Evolutionary conservation across 2,888 invertebrate species (phyloP), one percentile per base, ranked within the genome.

Genomic region (Ypsolopha sequella): DNA sequence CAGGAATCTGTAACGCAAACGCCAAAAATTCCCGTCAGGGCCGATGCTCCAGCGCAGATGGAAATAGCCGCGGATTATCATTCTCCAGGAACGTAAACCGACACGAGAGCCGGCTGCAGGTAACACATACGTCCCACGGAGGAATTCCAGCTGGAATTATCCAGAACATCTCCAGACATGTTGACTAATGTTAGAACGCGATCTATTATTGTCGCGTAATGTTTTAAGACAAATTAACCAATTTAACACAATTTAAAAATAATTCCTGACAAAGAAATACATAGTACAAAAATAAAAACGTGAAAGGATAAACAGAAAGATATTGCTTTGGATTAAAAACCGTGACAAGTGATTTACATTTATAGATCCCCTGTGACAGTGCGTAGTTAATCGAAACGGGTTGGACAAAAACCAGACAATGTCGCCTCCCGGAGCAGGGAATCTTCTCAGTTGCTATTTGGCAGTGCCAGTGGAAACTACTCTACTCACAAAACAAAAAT

Each of bases 41-140:
- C 49, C 61, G 59, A 59, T 59, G 60, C 58, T 63, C 60, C 60
- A 66, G 61, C 52, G 57, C 43, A 13, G 36, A 24, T 73, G 63
- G 69, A 82, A 81, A 79, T 80, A 82, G 73, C 67, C 36, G 13
- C 65, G 55, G 64, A 73, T 75, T 79, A 81, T 81, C 80, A 76
- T 76, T 76, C 76, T 70, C 78, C 80, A 77, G 76, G 74, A 73
- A 69, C 70, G 74, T 64, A 62, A 62, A 68, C 62, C 56, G 59
- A 10, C 36, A 38, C 8, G 60, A 80, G 84, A 69, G 68, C 57
- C 78, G 84, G 58, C 80, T 60, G 78, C 57, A 41, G 54, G n/a
- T 39, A 45, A 54, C 49, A 35, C 3, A 43, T 13, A 43, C n/a
- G 6, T 14, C 8, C 43, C 13, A 13, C 14, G 43, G 4, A 8